Evolutionary conservation across 2,797 vertebrate genomes (phyloP).

Genomic region (Notamacropus eugenii): DNA sequence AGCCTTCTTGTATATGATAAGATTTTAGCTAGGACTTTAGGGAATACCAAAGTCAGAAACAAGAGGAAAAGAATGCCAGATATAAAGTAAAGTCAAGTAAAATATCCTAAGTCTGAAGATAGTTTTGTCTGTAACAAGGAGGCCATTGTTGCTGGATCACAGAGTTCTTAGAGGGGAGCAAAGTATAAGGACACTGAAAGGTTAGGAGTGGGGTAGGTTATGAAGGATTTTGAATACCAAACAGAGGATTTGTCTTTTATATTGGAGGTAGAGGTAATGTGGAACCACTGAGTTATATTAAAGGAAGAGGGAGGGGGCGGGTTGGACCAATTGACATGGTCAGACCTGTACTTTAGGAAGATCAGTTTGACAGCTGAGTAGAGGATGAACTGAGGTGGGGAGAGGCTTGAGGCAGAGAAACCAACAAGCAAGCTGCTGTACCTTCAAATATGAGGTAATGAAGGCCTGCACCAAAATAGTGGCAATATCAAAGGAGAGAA

Average conservation of each 20-base stretch:
- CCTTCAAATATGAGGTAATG: background rate
- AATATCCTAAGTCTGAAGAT: background rate
- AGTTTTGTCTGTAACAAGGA: background rate
- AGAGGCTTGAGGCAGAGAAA: background rate
- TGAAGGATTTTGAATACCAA: background rate
- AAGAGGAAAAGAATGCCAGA: background rate
- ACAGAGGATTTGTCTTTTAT: background rate
- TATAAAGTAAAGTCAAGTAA: background rate
- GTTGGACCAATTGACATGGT: background rate
- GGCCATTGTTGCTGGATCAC: background rate
- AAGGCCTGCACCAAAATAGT: background rate
- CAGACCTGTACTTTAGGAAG: background rate
- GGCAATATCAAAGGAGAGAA: background rate
- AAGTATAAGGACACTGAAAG: background rate
- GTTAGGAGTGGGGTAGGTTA: background rate
- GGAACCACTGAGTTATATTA: background rate
- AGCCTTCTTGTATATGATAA: background rate
- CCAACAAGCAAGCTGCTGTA: background rate
- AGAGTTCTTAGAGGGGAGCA: background rate
- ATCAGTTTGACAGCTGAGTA: background rate
- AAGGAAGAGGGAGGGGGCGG: background rate
- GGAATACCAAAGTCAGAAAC: background rate
- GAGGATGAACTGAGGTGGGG: background rate
- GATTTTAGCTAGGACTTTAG: background rate
- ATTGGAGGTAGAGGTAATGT: background rate